Evolutionary conservation across 2,113 vertebrate genomes (phyloP), one percentile per base, ranked within the genome.

Genomic region (Sinocyclocheilus anshuiensis): DNA sequence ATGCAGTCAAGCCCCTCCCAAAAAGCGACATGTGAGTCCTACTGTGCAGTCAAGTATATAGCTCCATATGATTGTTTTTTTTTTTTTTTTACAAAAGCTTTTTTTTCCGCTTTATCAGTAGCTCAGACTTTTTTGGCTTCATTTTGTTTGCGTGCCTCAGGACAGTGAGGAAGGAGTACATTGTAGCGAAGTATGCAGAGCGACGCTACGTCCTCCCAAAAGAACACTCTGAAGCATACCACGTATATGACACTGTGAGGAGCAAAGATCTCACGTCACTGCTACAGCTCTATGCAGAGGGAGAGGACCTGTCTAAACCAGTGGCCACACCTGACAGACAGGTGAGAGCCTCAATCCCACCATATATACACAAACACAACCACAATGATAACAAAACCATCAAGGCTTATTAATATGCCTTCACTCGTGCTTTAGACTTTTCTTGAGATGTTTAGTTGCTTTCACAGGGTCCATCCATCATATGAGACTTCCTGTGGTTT

Each of bases 121-220:
- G 8, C 33, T 82, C 12, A 6, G 5, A 48, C 10, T 12, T 53
- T 22, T 16, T 55, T 55, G 53, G 7, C 53, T 18, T 55, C 15
- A 55, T 55, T 55, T 53, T 53, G 57, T 83, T 24, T 75, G 4
- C 36, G 10, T 24, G 2, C n/a, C 10, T 12, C 90, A 99, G 98
- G 98, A 96, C 92, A 3, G 93, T 95, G 6, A 96, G 97, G 86
- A 98, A 98, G 92, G 96, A 97, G 84, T 99, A 96, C 89, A 99
- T 99, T 3, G 89, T 96, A 77, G 96, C 97, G 29, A 99, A 99
- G 91, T 99, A 99, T 7, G 94, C 97, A 39, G 97, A 99, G 71
- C 96, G 96, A 0, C 96, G 95, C 6, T 99, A 96, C 16, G 96
- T 96, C 24, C 91, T 95, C 15, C 94, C 89, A 0, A 93, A 94